Base-by-base conservation (phyloP, 2,888 invertebrate species). In the Gisinianus flammeolus region DNA sequence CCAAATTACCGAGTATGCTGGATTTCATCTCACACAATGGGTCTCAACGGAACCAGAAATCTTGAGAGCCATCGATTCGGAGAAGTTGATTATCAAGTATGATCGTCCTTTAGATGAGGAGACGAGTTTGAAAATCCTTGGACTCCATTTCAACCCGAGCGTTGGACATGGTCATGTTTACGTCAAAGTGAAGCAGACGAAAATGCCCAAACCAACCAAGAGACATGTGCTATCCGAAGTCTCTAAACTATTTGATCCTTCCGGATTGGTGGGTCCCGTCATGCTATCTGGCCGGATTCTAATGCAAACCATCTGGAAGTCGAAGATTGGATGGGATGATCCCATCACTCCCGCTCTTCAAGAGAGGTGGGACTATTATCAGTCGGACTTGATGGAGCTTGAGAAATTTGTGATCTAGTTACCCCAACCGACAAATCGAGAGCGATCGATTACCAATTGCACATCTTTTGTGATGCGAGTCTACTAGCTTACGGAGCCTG, bases 401-500 rank as follows among this genome's bases (percentile, higher is more conserved):
- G n/a, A 8, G 8, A 1, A 3, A 66, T 0, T 64, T 78, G 0
- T 35, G 10, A 12, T 0, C 12, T n/a, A n/a, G n/a, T 16, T 22
- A 22, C 58, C n/a, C 58, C 4, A 8, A 6, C 19, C 5, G 30
- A 71, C 8, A 3, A 72, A 10, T 24, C 72, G 12, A 10, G 6
- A n/a, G n/a, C n/a, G n/a, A n/a, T n/a, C n/a, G n/a, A n/a, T 3
- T 54, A 3, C 8, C 19, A 64, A 24, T 30, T 77, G 0, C 66
- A 72, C 72, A 72, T 64, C 2, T 77, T 77, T 22, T 52, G 5
- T 22, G 77, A 77, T 66, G 77, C 77, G 0, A 8, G 3, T 3
- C 52, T 64, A 28, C 8, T 6, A 2, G 77, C 77, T 0, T 77
- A 72, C 44, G 35, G 64, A 6, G 77, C 77, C 3, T 1, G 4